A percentile compares a stretch with the other conserved stretches of the same genome.
Evolutionary conservation across 2,888 invertebrate species (phyloP).

Genomic region (Heliconius cydno): DNA sequence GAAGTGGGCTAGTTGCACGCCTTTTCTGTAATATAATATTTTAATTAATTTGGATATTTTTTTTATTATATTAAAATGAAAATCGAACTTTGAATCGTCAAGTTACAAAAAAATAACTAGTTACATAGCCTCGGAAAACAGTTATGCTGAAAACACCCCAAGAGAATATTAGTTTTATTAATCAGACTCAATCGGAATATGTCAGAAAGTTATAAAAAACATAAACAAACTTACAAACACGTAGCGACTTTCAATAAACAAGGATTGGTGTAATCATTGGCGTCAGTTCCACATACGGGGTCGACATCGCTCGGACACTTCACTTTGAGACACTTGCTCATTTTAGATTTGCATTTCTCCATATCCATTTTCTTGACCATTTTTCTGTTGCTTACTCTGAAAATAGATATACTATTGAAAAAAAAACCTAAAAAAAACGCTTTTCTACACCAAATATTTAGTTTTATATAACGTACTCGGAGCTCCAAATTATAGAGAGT

Average conservation of each 20-base stretch:
- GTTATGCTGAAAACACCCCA: too few relatives aligned
- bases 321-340: slow-evolving; percentile 90
- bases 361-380: slow-evolving; percentile 88
- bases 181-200: not conserved
- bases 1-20: slow-evolving; percentile 93
- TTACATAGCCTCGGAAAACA: too few relatives aligned
- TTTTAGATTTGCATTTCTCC: slow-evolving; percentile 90
- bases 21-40: slow-evolving; percentile 82
- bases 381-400: slow-evolving; percentile 80
- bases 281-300: slow-evolving; percentile 95
- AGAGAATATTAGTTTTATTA: not conserved
- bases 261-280: slow-evolving; percentile 91
- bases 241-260: slow-evolving; percentile 92
- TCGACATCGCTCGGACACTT: slow-evolving; percentile 87
- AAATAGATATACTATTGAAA: not conserved
- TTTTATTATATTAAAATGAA: not conserved
- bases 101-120: not conserved
- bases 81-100: not conserved
- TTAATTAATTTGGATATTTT: not conserved
- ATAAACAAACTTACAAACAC: slow-evolving; percentile 87
- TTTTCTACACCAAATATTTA: too few relatives aligned
- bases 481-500: not conserved
- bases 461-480: not conserved
- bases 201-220: not conserved
- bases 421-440: not conserved